Evolutionary conservation across 2,888 invertebrate species (phyloP).

Genomic region (Gisinianus flammeolus): DNA sequence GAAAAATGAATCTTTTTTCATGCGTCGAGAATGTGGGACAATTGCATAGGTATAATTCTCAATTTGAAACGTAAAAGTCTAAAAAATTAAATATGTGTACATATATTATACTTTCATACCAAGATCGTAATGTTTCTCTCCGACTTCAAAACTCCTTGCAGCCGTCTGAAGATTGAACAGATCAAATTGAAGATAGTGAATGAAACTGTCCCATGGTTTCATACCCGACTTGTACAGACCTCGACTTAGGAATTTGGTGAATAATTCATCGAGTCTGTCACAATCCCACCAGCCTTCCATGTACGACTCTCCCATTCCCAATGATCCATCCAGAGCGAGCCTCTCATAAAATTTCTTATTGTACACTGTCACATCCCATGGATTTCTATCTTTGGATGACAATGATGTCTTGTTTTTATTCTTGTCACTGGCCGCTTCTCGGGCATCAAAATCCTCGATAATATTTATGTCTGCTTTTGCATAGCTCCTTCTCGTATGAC

Average conservation of each 20-base stretch:
- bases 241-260: conserved; percentile 15
- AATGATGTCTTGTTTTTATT: too few relatives aligned
- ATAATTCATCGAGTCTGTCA: conserved; percentile 41
- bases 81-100: too few relatives aligned
- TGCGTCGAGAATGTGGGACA: too few relatives aligned
- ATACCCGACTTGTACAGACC: not conserved
- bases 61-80: too few relatives aligned
- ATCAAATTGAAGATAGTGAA: conserved; percentile 3
- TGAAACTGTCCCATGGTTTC: not conserved
- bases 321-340: conserved; percentile 25
- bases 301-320: conserved; percentile 41
- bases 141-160: not conserved
- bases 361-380: conserved; percentile 14
- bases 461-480: too few relatives aligned
- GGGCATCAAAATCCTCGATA: too few relatives aligned
- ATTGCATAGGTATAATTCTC: not conserved
- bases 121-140: not conserved
- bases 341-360: conserved; percentile 31
- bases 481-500: too few relatives aligned
- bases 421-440: too few relatives aligned
- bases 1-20: too few relatives aligned
- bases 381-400: too few relatives aligned
- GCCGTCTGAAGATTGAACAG: not conserved
- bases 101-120: not conserved
- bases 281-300: conserved; percentile 45